phyloP scores from a whole-genome alignment of 2,888 invertebrate species.

The Eupithecia centaureata region DNA sequence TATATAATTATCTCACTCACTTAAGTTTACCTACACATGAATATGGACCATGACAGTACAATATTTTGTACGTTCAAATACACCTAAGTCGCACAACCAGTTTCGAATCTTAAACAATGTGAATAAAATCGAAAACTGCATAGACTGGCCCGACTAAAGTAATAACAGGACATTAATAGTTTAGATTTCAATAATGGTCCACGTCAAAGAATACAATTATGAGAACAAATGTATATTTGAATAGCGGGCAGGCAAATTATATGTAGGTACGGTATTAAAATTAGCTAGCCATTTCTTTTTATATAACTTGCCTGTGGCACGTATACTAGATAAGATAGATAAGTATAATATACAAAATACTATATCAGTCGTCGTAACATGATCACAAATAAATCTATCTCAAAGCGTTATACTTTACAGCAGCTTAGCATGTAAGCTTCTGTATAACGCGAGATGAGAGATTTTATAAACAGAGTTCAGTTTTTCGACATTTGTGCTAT shows the following conservation, averaged over 20 bases:
- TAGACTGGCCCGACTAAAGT: constrained; percentile 13
- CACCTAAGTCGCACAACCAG: constrained; percentile 7
- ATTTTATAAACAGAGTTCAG: constrained; percentile 18
- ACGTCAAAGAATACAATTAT: constrained; percentile 27
- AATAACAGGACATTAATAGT: constrained; percentile 15
- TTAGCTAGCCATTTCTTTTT: constrained; percentile 10
- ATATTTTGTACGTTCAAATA: constrained; percentile 28
- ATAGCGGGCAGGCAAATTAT: constrained; percentile 13
- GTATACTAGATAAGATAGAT: constrained; percentile 49
- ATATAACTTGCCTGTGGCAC: constrained; percentile 24
- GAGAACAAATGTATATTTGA: constrained; percentile 28
- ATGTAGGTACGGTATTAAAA: not conserved
- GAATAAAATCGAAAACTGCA: constrained; percentile 26
- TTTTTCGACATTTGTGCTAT: constrained; percentile 60
- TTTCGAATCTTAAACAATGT: constrained; percentile 37
- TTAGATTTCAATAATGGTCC: constrained; percentile 31
- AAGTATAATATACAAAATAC: constrained; percentile 70
- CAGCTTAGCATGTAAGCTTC: not conserved
- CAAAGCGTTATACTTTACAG: constrained; percentile 47
- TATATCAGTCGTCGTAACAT: constrained; percentile 63
- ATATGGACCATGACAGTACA: constrained; percentile 33
- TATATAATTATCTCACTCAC: constrained; percentile 68
- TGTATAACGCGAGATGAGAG: constrained; percentile 7
- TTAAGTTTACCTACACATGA: constrained; percentile 29
- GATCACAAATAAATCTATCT: constrained; percentile 47